These are phyloP conservation scores for Amblyjoppa fuscipennis DNA, from an alignment of 2,888 invertebrate genomes.

Conservation along the genomic window DNA sequence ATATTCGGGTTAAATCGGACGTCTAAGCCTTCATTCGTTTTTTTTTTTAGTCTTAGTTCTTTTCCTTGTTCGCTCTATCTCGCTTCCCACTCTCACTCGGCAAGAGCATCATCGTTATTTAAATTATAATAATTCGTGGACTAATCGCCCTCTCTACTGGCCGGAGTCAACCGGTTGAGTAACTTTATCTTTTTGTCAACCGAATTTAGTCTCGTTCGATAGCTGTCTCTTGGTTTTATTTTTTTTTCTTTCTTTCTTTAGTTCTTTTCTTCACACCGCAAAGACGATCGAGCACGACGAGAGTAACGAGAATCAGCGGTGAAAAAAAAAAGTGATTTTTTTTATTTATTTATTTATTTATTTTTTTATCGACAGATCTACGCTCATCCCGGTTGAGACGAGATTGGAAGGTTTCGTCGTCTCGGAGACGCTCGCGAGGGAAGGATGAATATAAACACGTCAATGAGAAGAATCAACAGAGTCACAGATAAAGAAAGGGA, in stretches of 20 bases:
- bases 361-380: background rate
- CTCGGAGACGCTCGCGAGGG: background rate
- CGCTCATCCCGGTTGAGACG: background rate
- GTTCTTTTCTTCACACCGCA: background rate
- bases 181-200: conserved; percentile 7
- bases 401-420: conserved; percentile 39
- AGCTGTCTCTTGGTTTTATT: background rate
- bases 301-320: conserved; percentile 23
- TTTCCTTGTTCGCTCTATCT: conserved; percentile 19
- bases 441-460: conserved; percentile 55
- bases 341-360: too few species aligned
- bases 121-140: conserved; percentile 20
- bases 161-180: conserved; percentile 67
- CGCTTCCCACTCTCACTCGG: conserved; percentile 30
- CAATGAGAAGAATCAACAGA: conserved; percentile 53
- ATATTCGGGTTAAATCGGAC: background rate
- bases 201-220: conserved; percentile 1
- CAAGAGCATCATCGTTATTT: conserved; percentile 22
- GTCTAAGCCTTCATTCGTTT: background rate
- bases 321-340: background rate
- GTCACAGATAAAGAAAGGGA: conserved; percentile 63
- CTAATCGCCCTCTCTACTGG: conserved; percentile 66
- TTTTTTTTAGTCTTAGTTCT: conserved; percentile 21
- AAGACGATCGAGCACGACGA: conserved; percentile 31
- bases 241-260: background rate